Evolutionary conservation across 2,113 vertebrate genomes (phyloP), one percentile per base, ranked within the genome.

Genomic region (Pelobates fuscus): DNA sequence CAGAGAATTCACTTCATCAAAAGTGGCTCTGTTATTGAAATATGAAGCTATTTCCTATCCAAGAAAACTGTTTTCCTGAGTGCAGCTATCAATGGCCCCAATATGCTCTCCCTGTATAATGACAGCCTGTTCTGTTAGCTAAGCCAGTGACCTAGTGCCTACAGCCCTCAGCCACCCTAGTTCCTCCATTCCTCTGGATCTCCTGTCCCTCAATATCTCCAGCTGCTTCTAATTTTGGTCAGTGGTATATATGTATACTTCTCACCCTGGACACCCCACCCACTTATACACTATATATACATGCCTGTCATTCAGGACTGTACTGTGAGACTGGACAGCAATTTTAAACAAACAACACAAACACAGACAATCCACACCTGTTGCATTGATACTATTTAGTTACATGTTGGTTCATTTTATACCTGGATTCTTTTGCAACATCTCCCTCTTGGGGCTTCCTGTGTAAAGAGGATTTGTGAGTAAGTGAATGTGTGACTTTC

Each of bases 1-100:
- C 52, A 78, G 70, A 37, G 32, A 66, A 80, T 61, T 24, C 67
- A 62, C 71, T 77, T 73, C 85, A 81, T 92, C 88, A 92, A 92
- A 89, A 86, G 80, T 70, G 15, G 43, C 79, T 86, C 87, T 92
- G 91, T 92, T 84, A 64, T 79, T 86, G 85, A 86, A 91, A 89
- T 78, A 75, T 25, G 88, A 89, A 81, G 82, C 87, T 68, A 32
- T 82, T 92, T 90, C 88, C 88, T 83, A 70, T 76, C 75, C 83
- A 83, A 81, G 82, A 59, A 84, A 64, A 76, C 83, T 60, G 82
- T 79, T 77, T 79, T 82, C 82, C 79, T 72, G 78, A 73, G 81
- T 79, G 69, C 24, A 59, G 71, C n/a, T 62, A 75, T 75, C 71
- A 75, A 75, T 75, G 63, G 71, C 27, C 71, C 63, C 52, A 75